These are phyloP conservation scores for Saturnia pavonia DNA, from an alignment of 2,888 invertebrate genomes.

Conservation along the genomic window DNA sequence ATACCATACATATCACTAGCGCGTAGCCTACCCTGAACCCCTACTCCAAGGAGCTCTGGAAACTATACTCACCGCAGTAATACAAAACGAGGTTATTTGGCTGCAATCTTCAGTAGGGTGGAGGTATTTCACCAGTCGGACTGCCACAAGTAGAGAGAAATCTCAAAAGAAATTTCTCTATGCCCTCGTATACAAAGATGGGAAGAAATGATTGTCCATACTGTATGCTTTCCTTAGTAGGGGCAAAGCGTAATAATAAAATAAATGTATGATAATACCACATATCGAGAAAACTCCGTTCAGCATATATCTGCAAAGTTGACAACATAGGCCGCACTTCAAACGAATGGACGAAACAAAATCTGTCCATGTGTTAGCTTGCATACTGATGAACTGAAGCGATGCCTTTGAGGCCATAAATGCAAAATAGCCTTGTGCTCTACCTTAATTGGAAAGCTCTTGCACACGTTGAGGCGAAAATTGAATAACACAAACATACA, in stretches of 20 bases:
- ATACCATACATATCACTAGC: too few species aligned
- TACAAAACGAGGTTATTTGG: too few species aligned
- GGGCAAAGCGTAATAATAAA: not conserved
- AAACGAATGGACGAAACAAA: not conserved
- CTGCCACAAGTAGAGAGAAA: too few species aligned
- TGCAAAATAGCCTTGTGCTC: slow-evolving; percentile 11
- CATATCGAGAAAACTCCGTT: too few species aligned
- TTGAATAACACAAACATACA: not conserved
- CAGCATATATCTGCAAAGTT: not conserved
- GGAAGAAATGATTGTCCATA: too few species aligned
- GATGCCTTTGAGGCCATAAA: slow-evolving; percentile 6
- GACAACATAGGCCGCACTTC: not conserved
- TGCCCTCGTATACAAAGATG: too few species aligned
- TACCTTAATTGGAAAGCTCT: slow-evolving; percentile 14
- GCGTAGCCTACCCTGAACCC: too few species aligned
- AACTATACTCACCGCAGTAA: too few species aligned
- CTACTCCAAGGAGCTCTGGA: too few species aligned
- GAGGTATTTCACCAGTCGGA: too few species aligned
- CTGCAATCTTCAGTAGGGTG: too few species aligned
- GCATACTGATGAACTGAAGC: slow-evolving; percentile 11
- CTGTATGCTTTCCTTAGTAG: not conserved
- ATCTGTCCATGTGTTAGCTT: slow-evolving; percentile 1
- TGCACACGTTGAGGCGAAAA: not conserved
- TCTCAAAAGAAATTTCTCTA: too few species aligned
- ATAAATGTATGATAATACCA: not conserved